Percentiles rank a stretch among this genome's conserved stretches.
Evolutionary conservation across 2,113 vertebrate genomes (phyloP).

Genomic region (Megaleporinus macrocephalus): DNA sequence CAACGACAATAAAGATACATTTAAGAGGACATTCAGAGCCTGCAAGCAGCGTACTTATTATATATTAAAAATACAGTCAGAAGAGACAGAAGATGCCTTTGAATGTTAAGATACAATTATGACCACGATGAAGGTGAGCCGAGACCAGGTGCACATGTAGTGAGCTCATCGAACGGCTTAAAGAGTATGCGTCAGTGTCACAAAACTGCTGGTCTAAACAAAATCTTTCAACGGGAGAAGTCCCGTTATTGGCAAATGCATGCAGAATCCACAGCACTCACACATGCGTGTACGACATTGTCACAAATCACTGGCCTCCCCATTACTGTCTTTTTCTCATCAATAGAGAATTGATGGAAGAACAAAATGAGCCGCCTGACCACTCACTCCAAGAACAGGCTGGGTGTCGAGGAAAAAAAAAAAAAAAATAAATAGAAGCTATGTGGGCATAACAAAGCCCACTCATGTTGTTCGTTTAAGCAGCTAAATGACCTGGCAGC

Average conservation of each 20-base stretch:
- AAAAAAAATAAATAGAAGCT: neutral
- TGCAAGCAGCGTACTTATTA: no score
- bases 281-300: slow-evolving; percentile 25
- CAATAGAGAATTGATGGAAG: slow-evolving; percentile 67
- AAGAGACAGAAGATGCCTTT: neutral
- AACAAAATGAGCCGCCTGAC: slow-evolving; percentile 18
- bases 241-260: slow-evolving; percentile 63
- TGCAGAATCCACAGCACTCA: slow-evolving; percentile 45
- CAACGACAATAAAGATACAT: no score
- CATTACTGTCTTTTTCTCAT: slow-evolving; percentile 66
- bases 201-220: slow-evolving; percentile 62
- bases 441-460: neutral
- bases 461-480: neutral
- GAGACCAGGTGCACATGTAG: slow-evolving; percentile 1
- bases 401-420: neutral
- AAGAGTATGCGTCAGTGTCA: slow-evolving; percentile 69
- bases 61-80: no score
- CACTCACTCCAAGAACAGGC: slow-evolving; percentile 33
- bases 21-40: no score
- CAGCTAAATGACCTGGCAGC: no score
- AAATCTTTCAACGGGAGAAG: slow-evolving; percentile 55
- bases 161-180: slow-evolving; percentile 65
- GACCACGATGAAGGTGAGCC: neutral
- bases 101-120: neutral
- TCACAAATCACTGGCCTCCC: slow-evolving; percentile 54